These are phyloP conservation scores for Isurus oxyrinchus DNA, from an alignment of 2,113 vertebrate genomes.

Conservation along the genomic window DNA sequence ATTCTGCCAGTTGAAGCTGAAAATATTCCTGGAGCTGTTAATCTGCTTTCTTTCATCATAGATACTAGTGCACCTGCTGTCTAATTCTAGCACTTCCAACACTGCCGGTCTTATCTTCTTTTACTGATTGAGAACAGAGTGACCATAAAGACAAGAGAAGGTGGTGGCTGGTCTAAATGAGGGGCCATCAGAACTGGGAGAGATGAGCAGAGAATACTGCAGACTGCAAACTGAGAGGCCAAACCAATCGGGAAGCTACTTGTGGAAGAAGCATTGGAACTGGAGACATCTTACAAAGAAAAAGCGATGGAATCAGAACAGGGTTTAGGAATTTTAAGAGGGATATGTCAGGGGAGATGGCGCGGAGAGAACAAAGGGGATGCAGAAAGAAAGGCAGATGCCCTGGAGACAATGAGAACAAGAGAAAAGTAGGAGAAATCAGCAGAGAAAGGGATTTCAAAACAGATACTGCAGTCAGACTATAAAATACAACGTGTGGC, in stretches of 20 bases:
- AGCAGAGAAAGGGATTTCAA: not conserved
- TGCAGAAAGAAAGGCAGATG: not conserved
- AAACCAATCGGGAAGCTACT: not conserved
- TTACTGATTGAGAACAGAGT: too few species aligned
- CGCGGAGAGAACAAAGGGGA: not conserved
- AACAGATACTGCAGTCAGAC: not conserved
- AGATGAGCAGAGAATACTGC: not conserved
- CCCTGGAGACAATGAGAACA: not conserved
- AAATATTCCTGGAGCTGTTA: too few species aligned
- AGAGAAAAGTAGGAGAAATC: not conserved
- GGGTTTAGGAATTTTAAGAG: constrained; percentile 10
- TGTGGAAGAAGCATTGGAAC: not conserved
- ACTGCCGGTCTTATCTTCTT: too few species aligned
- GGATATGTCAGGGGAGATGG: not conserved
- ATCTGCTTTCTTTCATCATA: too few species aligned
- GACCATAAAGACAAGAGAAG: too few species aligned
- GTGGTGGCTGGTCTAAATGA: too few species aligned
- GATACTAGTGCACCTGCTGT: too few species aligned
- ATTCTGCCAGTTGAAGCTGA: too few species aligned
- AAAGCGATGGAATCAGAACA: not conserved
- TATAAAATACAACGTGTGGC: not conserved
- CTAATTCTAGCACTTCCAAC: too few species aligned
- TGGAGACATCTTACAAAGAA: not conserved
- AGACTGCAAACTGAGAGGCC: not conserved
- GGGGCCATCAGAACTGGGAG: too few species aligned